Conservation (phyloP, 2,113 vertebrate genomes). For the Monarcha castaneiventris region DNA sequence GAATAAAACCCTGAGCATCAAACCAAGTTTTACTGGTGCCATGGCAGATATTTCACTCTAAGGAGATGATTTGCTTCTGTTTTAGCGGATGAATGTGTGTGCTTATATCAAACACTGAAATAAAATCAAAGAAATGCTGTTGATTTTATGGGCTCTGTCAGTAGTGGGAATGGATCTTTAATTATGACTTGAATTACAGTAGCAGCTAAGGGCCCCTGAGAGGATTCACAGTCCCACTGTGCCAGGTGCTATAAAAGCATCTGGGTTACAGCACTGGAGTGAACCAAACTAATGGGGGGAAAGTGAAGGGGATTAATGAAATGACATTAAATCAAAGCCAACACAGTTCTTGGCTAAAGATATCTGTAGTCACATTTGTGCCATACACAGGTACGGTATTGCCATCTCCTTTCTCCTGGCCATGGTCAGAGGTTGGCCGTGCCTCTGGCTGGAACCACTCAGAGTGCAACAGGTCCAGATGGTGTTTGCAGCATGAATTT, state of each 20-base stretch:
- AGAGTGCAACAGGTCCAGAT: background rate
- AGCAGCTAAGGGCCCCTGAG: background rate
- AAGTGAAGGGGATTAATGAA: background rate
- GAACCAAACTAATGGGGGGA: background rate
- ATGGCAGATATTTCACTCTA: background rate
- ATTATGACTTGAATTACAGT: conserved; percentile 28
- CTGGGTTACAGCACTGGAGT: background rate
- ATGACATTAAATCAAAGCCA: background rate
- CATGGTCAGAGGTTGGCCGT: background rate
- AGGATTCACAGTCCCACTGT: background rate
- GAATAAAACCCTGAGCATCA: background rate
- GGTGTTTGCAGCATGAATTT: background rate
- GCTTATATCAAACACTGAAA: conserved; percentile 31
- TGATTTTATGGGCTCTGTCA: conserved; percentile 20
- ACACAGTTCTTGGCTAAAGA: background rate
- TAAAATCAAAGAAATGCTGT: conserved; percentile 38
- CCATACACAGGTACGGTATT: accelerated
- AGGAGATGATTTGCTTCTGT: background rate
- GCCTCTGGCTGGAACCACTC: background rate
- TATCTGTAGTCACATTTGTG: background rate
- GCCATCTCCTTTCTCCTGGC: background rate
- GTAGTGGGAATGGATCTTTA: conserved; percentile 11
- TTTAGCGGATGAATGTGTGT: background rate
- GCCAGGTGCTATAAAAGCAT: background rate
- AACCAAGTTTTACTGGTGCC: background rate